These are phyloP conservation scores for Triplophysa siluroides DNA, from an alignment of 2,113 vertebrate genomes.

Conservation along the genomic window DNA sequence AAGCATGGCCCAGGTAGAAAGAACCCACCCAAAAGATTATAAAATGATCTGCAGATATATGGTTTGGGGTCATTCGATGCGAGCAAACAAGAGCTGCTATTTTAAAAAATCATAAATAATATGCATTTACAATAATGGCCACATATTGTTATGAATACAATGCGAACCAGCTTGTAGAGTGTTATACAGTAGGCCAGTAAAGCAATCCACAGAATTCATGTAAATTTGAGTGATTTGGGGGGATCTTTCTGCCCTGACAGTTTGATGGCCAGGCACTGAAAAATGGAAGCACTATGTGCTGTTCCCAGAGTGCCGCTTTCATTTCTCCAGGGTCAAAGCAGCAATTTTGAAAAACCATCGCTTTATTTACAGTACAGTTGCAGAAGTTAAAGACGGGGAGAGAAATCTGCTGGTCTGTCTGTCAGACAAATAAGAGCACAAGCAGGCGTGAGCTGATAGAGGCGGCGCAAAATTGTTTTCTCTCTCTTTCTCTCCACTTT, in stretches of 20 bases:
- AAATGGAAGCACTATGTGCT: slow-evolving; percentile 47
- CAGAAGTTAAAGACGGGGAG: slow-evolving; percentile 50
- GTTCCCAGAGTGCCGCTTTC: slow-evolving; percentile 45
- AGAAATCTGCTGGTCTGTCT: slow-evolving; percentile 43
- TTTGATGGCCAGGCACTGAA: slow-evolving; percentile 45
- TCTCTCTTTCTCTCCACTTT: slow-evolving; percentile 26
- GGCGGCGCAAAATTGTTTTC: slow-evolving; percentile 43
- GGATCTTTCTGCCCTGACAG: slow-evolving; percentile 41
- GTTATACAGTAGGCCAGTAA: background rate
- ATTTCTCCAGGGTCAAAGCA: slow-evolving; percentile 54
- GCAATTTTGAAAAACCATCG: slow-evolving; percentile 53
- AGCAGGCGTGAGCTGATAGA: slow-evolving; percentile 44
- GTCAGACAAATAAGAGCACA: slow-evolving; percentile 51
- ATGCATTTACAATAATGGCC: background rate
- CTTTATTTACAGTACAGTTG: slow-evolving; percentile 50
- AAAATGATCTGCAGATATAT: too few relatives aligned
- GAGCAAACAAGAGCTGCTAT: too few relatives aligned
- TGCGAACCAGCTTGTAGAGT: background rate
- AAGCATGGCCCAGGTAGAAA: too few relatives aligned
- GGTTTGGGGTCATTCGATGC: too few relatives aligned
- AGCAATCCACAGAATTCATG: slow-evolving; percentile 10
- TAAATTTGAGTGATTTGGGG: slow-evolving; percentile 26
- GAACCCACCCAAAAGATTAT: too few relatives aligned
- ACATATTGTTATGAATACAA: background rate
- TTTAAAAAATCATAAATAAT: too few relatives aligned